Conservation (phyloP, 2,888 invertebrate genomes). For the Drosophila sordidula region DNA sequence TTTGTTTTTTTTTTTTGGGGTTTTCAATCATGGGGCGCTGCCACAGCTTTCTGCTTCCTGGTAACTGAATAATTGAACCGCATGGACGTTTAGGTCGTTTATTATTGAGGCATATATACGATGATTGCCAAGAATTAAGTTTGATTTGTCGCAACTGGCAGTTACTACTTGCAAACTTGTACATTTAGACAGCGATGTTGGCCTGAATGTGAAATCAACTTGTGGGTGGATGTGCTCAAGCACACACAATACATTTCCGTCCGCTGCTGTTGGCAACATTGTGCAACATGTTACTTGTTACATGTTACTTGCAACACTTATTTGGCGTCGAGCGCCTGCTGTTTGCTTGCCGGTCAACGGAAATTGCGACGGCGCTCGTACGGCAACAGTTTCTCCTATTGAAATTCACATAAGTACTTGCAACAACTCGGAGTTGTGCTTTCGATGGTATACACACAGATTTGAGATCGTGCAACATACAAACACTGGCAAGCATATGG, state of each 20-base stretch:
- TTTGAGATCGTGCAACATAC: background rate
- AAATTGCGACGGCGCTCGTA: conserved; percentile 34
- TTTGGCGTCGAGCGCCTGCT: conserved; percentile 36
- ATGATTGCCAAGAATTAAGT: conserved; percentile 27
- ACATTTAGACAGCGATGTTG: background rate
- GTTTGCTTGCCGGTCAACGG: conserved; percentile 37
- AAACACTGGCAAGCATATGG: background rate
- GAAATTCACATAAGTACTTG: conserved; percentile 16
- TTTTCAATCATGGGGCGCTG: background rate
- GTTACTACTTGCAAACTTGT: background rate
- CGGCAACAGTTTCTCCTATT: conserved; percentile 33
- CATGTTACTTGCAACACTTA: conserved; percentile 34
- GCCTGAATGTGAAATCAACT: conserved; percentile 6
- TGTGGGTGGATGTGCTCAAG: conserved; percentile 9
- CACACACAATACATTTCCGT: conserved; percentile 13
- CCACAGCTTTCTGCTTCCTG: background rate
- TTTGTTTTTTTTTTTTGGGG: background rate
- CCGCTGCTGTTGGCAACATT: conserved; percentile 14
- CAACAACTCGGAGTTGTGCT: conserved; percentile 22
- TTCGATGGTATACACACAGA: background rate
- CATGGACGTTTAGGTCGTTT: background rate
- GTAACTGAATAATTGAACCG: background rate
- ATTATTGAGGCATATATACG: conserved; percentile 24
- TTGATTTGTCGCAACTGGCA: conserved; percentile 26
- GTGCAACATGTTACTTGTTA: conserved; percentile 36